Conservation (phyloP, 2,113 vertebrate species). For the Psophia crepitans region DNA sequence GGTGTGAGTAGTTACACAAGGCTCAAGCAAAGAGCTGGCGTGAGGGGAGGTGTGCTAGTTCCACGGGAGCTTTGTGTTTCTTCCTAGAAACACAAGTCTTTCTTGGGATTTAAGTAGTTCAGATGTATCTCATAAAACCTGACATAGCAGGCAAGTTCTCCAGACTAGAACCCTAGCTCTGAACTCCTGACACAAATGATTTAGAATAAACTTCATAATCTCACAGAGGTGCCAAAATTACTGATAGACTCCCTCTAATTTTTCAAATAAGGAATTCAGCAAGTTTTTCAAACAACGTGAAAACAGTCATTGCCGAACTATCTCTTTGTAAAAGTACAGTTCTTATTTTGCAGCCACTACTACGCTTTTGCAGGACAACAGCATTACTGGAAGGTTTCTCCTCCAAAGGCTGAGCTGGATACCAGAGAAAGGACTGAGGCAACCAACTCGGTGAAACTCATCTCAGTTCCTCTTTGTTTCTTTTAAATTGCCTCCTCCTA, state of each 20-base stretch:
- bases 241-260: background rate
- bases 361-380: background rate
- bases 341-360: background rate
- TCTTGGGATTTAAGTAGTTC: background rate
- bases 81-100: background rate
- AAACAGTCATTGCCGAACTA: background rate
- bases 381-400: background rate
- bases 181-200: background rate
- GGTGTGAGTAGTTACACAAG: background rate
- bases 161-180: background rate
- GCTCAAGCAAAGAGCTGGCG: background rate
- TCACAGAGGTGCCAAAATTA: background rate
- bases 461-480: background rate
- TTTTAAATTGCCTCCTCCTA: background rate
- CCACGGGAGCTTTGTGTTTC: fast-evolving
- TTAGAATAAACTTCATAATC: background rate
- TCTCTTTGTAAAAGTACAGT: background rate
- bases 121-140: background rate
- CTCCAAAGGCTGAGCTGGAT: background rate
- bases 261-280: background rate
- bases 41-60: background rate
- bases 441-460: fast-evolving
- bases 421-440: background rate
- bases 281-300: background rate
- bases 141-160: background rate